Percentiles rank a stretch among this genome's conserved stretches.
These are phyloP conservation scores for Philaenus spumarius DNA, from an alignment of 1,140 invertebrate species.

Conservation along the genomic window DNA sequence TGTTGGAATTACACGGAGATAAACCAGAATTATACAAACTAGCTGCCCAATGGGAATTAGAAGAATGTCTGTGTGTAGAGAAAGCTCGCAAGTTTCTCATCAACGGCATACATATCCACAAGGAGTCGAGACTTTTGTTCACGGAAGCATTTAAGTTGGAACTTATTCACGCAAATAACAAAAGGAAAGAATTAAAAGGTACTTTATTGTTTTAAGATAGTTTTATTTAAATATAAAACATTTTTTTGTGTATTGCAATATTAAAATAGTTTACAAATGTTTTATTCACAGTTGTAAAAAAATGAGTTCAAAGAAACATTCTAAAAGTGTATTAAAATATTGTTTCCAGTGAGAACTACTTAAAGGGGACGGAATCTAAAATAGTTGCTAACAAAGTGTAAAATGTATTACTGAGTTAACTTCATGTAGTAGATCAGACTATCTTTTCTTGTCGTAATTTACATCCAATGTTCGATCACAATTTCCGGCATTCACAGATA, in stretches of 20 bases:
- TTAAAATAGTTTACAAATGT: no score
- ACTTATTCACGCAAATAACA: conserved; percentile 23
- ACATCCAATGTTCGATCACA: no score
- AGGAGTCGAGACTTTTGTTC: conserved; percentile 53
- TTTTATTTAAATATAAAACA: no score
- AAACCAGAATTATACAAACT: conserved; percentile 66
- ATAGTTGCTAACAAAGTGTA: no score
- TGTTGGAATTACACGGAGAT: conserved; percentile 60
- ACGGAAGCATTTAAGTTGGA: conserved; percentile 44
- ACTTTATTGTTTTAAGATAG: no score
- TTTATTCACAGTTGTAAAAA: not conserved
- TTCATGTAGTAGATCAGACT: no score
- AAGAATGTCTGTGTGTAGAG: conserved; percentile 57
- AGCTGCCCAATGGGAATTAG: conserved; percentile 65
- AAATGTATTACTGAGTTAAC: no score
- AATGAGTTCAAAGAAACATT: not conserved
- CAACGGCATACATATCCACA: conserved; percentile 59
- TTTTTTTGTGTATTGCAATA: no score
- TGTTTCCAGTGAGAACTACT: not conserved
- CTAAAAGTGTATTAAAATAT: not conserved
- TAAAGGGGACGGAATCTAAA: not conserved
- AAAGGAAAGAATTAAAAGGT: conserved; percentile 23
- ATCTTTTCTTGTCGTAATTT: no score
- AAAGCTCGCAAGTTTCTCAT: conserved; percentile 57
- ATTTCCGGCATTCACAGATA: no score